Base-by-base conservation (phyloP, 37 sponge, comb jelly and placozoan genomes). In the Haliclona indistincta region DNA sequence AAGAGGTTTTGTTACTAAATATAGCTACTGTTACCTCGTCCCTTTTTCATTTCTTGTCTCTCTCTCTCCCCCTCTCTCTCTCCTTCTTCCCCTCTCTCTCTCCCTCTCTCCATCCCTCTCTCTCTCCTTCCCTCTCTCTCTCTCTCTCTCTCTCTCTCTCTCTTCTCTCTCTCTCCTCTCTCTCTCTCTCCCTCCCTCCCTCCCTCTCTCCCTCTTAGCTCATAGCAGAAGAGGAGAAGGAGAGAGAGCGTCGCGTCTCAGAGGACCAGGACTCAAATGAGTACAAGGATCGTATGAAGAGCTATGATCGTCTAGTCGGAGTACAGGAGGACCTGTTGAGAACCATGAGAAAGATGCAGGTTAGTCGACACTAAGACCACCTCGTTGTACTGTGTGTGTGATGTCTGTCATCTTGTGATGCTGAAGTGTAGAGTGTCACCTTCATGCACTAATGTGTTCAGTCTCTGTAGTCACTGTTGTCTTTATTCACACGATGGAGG, bases 251-350 rank as follows among this genome's bases (percentile, higher is more conserved):
- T 44, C 71, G 78, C 17, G 71, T 81, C 43, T 25, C 6, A 25
- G 74, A 64, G 8, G 86, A 73, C 36, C 54, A 60, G 22, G 28
- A 45, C 56, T 70, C 76, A 11, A 47, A 68, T 0, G 65, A 47
- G 20, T 49, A 28, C 54, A 52, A 51, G 34, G 82, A 76, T 37
- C 37, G 88, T 11, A 70, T 30, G 32, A 63, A 66, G 72, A 77
- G 68, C 2, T 88, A 88, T 41, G 68, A 88, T 44, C 49, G 56
- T 32, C 83, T 88, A 37, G 83, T 88, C 11, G 42, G 26, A 22
- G 88, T 88, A 20, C 88, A 88, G 56, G 88, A 88, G 64, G 83
- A 88, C 62, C 60, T 88, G 32, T 71, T 88, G 25, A 68, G 73
- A 41, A 73, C 67, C 45, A 61, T 88, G 33, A 56, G 70, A 29